These are phyloP conservation scores for Mimas tiliae DNA, from an alignment of 2,888 invertebrate genomes.

Conservation along the genomic window DNA sequence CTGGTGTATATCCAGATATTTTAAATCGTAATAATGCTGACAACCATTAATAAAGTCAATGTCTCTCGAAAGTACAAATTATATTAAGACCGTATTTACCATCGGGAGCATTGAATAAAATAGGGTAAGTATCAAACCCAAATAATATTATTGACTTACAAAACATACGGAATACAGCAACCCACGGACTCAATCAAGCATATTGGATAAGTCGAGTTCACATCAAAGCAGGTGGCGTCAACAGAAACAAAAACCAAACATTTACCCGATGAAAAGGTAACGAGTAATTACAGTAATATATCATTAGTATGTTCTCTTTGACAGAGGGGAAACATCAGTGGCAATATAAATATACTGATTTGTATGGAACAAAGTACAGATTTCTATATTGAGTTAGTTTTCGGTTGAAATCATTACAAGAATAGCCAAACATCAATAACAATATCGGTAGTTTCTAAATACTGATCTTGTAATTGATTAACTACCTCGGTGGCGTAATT, in stretches of 20 bases:
- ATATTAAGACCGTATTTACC: no score
- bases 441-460: no score
- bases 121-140: no score
- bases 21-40: no score
- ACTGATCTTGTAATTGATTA: no score
- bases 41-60: no score
- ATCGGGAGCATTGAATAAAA: no score
- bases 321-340: constrained; percentile 30
- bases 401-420: no score
- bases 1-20: no score
- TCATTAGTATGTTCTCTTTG: constrained; percentile 43
- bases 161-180: constrained; percentile 4
- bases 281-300: constrained; percentile 60
- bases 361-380: not conserved
- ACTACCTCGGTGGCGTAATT: no score
- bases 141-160: not conserved
- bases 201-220: constrained; percentile 78
- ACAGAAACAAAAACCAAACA: constrained; percentile 67
- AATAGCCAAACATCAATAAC: no score
- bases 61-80: no score
- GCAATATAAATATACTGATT: constrained; percentile 26
- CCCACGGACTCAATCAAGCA: constrained; percentile 44
- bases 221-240: constrained; percentile 65
- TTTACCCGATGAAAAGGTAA: constrained; percentile 59
- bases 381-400: not conserved